These are phyloP conservation scores for Micromys minutus DNA, from an alignment of 2,113 vertebrate genomes.

Conservation along the genomic window DNA sequence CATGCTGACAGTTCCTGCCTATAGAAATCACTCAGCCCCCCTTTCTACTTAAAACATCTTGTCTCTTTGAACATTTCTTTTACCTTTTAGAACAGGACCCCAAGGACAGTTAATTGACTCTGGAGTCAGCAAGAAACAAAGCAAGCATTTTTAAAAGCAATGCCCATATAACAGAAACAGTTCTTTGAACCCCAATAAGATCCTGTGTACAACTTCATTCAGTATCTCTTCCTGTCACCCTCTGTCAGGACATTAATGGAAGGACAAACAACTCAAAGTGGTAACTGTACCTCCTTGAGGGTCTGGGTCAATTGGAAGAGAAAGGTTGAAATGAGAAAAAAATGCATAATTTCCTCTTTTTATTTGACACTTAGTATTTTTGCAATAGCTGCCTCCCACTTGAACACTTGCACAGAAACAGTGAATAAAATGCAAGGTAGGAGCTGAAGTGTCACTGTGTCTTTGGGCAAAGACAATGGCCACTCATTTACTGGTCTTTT, in stretches of 20 bases:
- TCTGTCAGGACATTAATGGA: neutral
- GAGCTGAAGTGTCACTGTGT: neutral
- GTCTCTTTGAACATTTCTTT: constrained; percentile 1
- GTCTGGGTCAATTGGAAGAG: constrained; percentile 48
- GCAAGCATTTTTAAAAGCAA: constrained; percentile 45
- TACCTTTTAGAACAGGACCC: constrained; percentile 44
- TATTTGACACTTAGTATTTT: constrained; percentile 61
- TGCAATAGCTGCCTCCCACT: constrained; percentile 22
- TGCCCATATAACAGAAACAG: constrained; percentile 59
- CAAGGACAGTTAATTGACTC: constrained; percentile 17
- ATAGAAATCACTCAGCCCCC: neutral
- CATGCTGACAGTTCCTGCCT: neutral
- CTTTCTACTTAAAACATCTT: neutral
- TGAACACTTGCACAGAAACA: constrained; percentile 3
- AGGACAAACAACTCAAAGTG: constrained; percentile 6
- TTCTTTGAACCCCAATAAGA: neutral
- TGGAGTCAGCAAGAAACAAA: constrained; percentile 22
- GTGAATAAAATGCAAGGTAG: neutral
- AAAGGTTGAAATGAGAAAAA: constrained; percentile 55
- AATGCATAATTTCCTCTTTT: neutral
- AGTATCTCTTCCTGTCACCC: neutral
- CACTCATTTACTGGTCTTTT: neutral
- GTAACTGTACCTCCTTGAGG: neutral
- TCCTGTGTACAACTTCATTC: neutral
- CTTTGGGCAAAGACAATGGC: neutral